These are phyloP conservation scores for Argynnis bischoffii DNA, from an alignment of 2,888 invertebrate species.

Conservation along the genomic window DNA sequence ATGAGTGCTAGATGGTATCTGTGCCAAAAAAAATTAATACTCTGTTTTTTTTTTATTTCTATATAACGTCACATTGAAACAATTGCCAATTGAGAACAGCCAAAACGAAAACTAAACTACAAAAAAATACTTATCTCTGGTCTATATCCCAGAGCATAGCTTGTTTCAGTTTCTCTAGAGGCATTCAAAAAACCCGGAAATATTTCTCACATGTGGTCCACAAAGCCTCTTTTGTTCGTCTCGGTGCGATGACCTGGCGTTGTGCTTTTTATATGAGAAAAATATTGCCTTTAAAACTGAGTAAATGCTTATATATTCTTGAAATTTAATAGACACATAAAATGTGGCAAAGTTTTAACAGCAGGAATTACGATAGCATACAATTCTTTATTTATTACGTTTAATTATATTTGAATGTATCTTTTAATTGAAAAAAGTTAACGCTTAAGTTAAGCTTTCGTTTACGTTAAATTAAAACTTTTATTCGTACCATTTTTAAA, in stretches of 20 bases:
- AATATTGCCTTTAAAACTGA: conserved; percentile 20
- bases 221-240: conserved; percentile 42
- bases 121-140: conserved; percentile 19
- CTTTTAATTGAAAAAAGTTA: not conserved
- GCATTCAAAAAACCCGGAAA: conserved; percentile 37
- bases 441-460: not conserved
- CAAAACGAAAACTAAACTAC: conserved; percentile 2
- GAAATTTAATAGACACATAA: not conserved
- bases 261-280: conserved; percentile 20
- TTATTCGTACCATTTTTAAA: not conserved
- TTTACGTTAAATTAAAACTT: not conserved
- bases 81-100: conserved; percentile 6
- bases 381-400: no score
- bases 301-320: not conserved
- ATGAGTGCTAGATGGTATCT: no score
- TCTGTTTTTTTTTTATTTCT: no score
- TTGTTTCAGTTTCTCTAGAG: conserved; percentile 30
- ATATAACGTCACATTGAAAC: no score
- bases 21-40: no score
- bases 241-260: conserved; percentile 39
- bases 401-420: no score
- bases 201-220: conserved; percentile 40
- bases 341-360: not conserved
- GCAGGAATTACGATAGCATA: no score
- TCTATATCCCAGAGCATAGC: conserved; percentile 15